Base-by-base conservation (phyloP, 2,888 invertebrate species). In the Smittia aterrima region DNA sequence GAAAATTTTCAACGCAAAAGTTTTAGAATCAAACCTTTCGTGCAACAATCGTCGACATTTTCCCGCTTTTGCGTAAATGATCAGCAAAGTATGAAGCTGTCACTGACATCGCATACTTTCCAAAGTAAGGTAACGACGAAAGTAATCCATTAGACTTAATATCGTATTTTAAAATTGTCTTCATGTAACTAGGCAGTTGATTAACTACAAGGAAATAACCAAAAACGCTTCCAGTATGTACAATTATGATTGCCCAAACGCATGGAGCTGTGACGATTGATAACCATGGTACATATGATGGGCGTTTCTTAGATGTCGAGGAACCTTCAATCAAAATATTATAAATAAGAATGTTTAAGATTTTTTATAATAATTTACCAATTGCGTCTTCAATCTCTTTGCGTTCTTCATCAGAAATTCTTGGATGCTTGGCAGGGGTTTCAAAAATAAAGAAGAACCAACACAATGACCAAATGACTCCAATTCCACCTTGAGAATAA, bases 151-250 rank as follows among this genome's bases (percentile, higher is more conserved):
- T 95, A 90, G 93, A 82, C 83, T 93, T 92, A 78, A 94, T 92
- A 79, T 90, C 86, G 79, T 89, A 92, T 76, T 88, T 85, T 70
- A 93, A 85, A 77, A 93, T 91, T 79, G 89, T 87, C 81, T 92
- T 90, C 88, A 93, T 91, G 82, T 92, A 95, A 1, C 91, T 92
- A 4, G 95, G 95, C 78, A 95, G 85, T 79, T 94, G 93, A 83
- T 93, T 92, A 77, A 94, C 89, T 38, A 95, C 90, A 11, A 92
- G 93, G 83, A 93, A 94, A 84, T 93, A 94, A 0, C 93, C 92
- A 83, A 93, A 95, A 66, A 94, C 93, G 4, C 92, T 92, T 74
- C 92, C 89, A 0, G 88, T 91, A 80, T 94, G 93, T 0, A 92
- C 92, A 75, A 94, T 82, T 77, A 94, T 87, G 79, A 94, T 92